Percentiles rank a stretch among this genome's conserved stretches.
These are phyloP conservation scores for Dallia pectoralis DNA, from an alignment of 2,797 vertebrate species.

Conservation along the genomic window DNA sequence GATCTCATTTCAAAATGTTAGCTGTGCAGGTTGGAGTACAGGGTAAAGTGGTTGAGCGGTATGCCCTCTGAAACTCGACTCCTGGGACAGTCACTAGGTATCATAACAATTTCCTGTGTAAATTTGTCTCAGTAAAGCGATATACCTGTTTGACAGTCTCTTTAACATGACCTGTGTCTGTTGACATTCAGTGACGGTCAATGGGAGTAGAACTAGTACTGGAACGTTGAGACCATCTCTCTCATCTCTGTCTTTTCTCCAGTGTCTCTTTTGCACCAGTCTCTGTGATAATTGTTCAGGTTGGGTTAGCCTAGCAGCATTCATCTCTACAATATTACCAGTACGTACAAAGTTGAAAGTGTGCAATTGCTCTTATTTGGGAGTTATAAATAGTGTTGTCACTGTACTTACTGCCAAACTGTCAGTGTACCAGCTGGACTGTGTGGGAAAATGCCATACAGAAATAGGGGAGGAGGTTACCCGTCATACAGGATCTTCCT, in stretches of 20 bases:
- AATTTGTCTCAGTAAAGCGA: no score
- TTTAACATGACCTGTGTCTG: no score
- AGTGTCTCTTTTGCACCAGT: neutral
- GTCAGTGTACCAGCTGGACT: neutral
- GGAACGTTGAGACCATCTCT: neutral
- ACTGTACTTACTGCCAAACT: neutral
- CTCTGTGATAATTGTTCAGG: neutral
- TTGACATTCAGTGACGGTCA: neutral
- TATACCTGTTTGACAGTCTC: no score
- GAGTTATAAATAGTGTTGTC: neutral
- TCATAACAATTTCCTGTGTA: no score
- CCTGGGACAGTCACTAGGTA: no score
- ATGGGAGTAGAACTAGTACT: neutral
- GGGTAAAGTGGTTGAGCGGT: no score
- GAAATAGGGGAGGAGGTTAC: slow-evolving; percentile 19
- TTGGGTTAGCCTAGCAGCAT: neutral
- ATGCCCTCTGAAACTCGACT: no score
- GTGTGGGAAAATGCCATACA: neutral
- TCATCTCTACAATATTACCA: neutral
- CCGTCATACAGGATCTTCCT: slow-evolving; percentile 13
- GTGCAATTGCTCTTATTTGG: neutral
- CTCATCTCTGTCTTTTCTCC: neutral
- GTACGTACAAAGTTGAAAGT: neutral
- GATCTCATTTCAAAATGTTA: no score
- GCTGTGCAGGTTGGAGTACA: no score